phyloP scores from a whole-genome alignment of 2,888 invertebrate species.

The Meloe dianella region DNA sequence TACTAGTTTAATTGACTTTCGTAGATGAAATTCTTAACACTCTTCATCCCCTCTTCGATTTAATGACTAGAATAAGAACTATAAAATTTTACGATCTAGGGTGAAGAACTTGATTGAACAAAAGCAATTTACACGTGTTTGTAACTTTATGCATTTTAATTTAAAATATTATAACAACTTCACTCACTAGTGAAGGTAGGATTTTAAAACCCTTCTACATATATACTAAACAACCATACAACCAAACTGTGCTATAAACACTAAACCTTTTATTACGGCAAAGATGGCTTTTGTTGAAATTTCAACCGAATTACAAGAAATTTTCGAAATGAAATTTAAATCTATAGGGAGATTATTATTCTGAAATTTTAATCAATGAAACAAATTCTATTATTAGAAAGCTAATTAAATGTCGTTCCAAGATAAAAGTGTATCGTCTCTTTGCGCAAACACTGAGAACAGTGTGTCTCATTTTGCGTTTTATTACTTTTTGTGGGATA shows the following conservation, averaged over 20 bases:
- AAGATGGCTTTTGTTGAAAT: too few relatives aligned
- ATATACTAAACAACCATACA: background rate
- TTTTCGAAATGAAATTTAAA: background rate
- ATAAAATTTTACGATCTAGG: slow-evolving; percentile 36
- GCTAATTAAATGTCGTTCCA: background rate
- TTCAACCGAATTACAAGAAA: background rate
- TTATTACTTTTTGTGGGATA: too few relatives aligned
- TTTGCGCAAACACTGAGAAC: background rate
- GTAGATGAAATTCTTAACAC: background rate
- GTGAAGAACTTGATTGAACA: slow-evolving; percentile 34
- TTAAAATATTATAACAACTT: slow-evolving; percentile 33
- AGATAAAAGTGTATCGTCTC: background rate
- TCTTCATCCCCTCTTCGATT: slow-evolving; percentile 21
- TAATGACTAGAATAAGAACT: slow-evolving; percentile 32
- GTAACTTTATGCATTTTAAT: slow-evolving; percentile 43
- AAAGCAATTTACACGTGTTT: slow-evolving; percentile 41
- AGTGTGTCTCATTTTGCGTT: background rate
- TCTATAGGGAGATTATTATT: too few relatives aligned
- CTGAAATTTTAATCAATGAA: background rate
- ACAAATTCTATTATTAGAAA: background rate
- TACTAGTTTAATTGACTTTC: background rate
- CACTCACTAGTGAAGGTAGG: background rate
- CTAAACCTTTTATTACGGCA: background rate
- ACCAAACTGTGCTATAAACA: background rate
- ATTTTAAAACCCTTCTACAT: background rate